A percentile compares a stretch with the other conserved stretches of the same genome.
These are phyloP conservation scores for Proisotoma minuta DNA, from an alignment of 2,888 invertebrate species.

Conservation along the genomic window DNA sequence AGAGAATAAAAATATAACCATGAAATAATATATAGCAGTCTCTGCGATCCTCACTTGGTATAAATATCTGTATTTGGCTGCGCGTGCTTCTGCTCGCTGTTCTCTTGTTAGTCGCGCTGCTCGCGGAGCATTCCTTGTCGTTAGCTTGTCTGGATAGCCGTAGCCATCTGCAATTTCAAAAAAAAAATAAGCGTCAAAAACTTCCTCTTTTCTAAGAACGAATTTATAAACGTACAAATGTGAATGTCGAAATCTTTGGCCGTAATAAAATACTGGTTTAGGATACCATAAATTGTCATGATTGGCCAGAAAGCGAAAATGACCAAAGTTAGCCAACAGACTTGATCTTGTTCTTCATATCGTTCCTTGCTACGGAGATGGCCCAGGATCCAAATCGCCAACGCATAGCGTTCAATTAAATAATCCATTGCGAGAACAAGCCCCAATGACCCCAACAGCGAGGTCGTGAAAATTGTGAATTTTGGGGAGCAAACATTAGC, in stretches of 20 bases:
- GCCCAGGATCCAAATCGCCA: slow-evolving; percentile 66
- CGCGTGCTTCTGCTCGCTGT: slow-evolving; percentile 70
- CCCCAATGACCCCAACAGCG: slow-evolving; percentile 70
- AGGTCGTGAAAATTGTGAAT: slow-evolving; percentile 68
- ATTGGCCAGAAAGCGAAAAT: slow-evolving; percentile 69
- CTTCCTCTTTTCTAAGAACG: not conserved
- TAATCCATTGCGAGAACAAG: slow-evolving; percentile 68
- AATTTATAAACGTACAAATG: slow-evolving; percentile 55
- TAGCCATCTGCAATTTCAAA: not conserved
- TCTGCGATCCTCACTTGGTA: slow-evolving; percentile 85
- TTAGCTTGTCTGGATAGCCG: slow-evolving; percentile 55
- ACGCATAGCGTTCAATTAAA: slow-evolving; percentile 66
- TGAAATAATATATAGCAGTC: too few species aligned
- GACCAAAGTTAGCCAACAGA: slow-evolving; percentile 60
- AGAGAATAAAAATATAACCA: too few species aligned
- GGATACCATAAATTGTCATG: slow-evolving; percentile 62
- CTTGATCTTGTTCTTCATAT: slow-evolving; percentile 29
- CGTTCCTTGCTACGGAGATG: slow-evolving; percentile 53
- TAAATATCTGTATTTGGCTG: slow-evolving; percentile 75
- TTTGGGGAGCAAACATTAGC: slow-evolving; percentile 45
- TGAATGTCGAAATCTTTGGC: slow-evolving; percentile 63
- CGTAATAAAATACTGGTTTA: slow-evolving; percentile 66
- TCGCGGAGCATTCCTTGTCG: slow-evolving; percentile 52
- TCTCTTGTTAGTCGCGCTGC: slow-evolving; percentile 62
- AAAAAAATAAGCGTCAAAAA: not conserved